phyloP scores from a whole-genome alignment of 2,113 vertebrate genomes.

The Athene cunicularia region DNA sequence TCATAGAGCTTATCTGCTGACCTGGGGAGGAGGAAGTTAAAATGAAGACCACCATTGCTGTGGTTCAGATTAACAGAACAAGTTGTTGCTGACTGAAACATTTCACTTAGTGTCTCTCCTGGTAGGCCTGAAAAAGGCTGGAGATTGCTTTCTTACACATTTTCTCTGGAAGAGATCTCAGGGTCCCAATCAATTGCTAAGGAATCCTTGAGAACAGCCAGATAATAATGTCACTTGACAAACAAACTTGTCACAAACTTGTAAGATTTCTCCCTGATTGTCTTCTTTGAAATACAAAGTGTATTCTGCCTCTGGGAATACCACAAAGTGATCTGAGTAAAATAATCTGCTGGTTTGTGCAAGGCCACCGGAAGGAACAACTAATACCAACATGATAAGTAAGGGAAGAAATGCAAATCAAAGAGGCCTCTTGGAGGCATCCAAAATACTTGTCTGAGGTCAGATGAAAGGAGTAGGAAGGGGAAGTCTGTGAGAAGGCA shows the following conservation, averaged over 20 bases:
- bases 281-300: background rate
- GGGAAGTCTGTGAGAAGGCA: background rate
- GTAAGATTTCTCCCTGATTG: background rate
- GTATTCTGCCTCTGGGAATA: background rate
- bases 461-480: background rate
- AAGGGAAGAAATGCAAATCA: background rate
- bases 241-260: background rate
- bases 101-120: background rate
- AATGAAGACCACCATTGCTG: fast-evolving
- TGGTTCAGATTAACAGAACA: background rate
- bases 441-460: background rate
- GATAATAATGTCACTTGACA: background rate
- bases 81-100: background rate
- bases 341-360: background rate
- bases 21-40: background rate
- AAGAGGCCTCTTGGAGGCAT: background rate
- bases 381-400: background rate
- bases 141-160: background rate
- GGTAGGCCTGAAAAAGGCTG: background rate
- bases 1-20: background rate
- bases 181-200: background rate
- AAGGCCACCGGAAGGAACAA: background rate
- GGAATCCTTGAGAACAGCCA: background rate
- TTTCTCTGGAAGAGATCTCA: background rate
- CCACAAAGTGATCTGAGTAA: background rate